phyloP scores from a whole-genome alignment of 2,888 invertebrate species.

The Myathropa florea region DNA sequence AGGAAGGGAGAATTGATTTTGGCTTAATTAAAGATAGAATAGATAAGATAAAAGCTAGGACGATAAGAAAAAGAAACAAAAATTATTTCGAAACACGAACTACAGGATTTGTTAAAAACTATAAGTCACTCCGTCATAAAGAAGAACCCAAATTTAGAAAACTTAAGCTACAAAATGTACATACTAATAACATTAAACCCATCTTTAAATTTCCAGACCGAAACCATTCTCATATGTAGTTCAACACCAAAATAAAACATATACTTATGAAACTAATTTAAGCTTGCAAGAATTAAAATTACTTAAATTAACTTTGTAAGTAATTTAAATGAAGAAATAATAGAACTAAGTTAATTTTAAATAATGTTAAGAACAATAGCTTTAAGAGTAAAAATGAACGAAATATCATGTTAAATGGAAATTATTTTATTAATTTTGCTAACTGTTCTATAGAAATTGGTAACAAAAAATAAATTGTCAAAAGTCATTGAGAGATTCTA shows the following conservation, averaged over 20 bases:
- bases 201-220: not conserved
- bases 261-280: too few species aligned
- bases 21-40: not conserved
- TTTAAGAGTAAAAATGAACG: not conserved
- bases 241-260: not conserved
- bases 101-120: not conserved
- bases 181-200: not conserved
- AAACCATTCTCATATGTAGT: not conserved
- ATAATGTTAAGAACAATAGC: too few species aligned
- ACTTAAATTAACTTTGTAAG: too few species aligned
- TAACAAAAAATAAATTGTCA: too few species aligned
- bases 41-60: not conserved
- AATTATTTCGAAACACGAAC: not conserved
- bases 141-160: conserved; percentile 9
- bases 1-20: not conserved
- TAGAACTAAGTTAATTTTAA: too few species aligned
- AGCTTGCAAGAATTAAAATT: too few species aligned
- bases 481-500: too few species aligned
- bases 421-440: not conserved
- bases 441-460: too few species aligned
- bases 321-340: too few species aligned
- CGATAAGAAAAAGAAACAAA: not conserved
- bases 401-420: conserved; percentile 10
- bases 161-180: too few species aligned
- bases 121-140: conserved; percentile 9